Conservation (phyloP, 2,888 invertebrate species). For the Trissolcus japonicus region DNA sequence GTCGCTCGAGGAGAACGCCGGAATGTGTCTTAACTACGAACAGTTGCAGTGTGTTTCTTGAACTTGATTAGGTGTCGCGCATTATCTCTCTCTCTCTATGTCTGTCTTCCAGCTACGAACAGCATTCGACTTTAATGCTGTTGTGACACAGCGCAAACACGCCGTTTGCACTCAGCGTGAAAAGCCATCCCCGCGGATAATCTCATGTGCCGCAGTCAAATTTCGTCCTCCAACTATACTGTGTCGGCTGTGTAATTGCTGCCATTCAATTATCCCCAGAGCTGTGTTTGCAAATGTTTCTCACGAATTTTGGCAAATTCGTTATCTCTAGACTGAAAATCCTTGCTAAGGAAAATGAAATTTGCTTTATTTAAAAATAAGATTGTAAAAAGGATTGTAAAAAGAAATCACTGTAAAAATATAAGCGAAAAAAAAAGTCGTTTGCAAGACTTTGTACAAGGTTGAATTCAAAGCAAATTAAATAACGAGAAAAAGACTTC, state of each 20-base stretch:
- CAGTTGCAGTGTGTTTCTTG: slow-evolving; percentile 82
- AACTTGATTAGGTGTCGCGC: slow-evolving; percentile 50
- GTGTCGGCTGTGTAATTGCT: no score
- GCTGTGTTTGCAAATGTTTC: no score
- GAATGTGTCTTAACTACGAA: slow-evolving; percentile 85
- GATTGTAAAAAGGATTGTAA: no score
- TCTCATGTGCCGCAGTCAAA: slow-evolving; percentile 15
- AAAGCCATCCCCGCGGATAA: slow-evolving; percentile 16
- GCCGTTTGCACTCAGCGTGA: slow-evolving; percentile 23
- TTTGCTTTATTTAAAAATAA: not conserved
- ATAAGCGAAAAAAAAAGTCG: no score
- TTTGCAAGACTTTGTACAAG: no score
- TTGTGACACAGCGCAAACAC: slow-evolving; percentile 37
- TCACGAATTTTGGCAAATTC: no score
- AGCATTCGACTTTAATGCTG: slow-evolving; percentile 30
- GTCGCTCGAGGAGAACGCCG: slow-evolving; percentile 88
- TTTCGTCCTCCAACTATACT: not conserved
- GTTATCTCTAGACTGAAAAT: not conserved
- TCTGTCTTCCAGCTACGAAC: not conserved
- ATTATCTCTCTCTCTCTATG: not conserved
- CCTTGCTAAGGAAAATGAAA: not conserved
- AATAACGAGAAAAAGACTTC: slow-evolving; percentile 2
- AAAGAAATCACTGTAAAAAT: no score
- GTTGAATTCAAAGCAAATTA: not conserved
- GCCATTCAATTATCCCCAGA: no score